Percentiles rank a stretch among this genome's conserved stretches.
Evolutionary conservation across 2,888 invertebrate species (phyloP).

Genomic region (Mamestra brassicae): DNA sequence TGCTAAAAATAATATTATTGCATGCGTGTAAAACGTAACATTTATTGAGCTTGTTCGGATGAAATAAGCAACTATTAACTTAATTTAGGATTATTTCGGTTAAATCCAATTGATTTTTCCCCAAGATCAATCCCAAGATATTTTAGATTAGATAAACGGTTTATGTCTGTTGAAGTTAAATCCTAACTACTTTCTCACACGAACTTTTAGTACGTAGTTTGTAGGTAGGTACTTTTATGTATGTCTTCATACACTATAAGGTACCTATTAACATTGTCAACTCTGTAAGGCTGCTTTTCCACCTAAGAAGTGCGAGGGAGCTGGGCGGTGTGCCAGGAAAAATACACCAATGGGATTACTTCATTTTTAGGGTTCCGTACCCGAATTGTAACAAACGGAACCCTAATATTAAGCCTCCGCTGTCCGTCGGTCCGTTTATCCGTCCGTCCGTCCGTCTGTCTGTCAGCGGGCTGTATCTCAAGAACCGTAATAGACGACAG

Average conservation of each 20-base stretch:
- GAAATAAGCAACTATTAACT: background rate
- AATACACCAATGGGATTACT: too few species aligned
- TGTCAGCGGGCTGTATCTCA: too few species aligned
- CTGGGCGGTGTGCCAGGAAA: background rate
- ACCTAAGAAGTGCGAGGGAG: background rate
- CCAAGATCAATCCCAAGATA: constrained; percentile 41
- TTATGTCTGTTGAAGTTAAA: background rate
- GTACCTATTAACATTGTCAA: constrained; percentile 8
- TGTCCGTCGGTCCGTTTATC: too few species aligned
- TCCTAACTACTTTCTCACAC: constrained; percentile 9
- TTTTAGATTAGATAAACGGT: constrained; percentile 34
- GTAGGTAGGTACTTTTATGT: background rate
- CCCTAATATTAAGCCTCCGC: too few species aligned
- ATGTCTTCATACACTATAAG: background rate
- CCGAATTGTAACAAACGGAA: too few species aligned
- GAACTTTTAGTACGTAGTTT: constrained; percentile 3
- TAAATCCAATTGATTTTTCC: background rate
- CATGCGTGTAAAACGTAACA: background rate
- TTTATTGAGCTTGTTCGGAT: background rate
- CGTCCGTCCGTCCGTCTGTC: too few species aligned
- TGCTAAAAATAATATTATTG: background rate
- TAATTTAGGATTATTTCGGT: constrained; percentile 1
- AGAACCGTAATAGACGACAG: too few species aligned
- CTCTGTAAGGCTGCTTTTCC: background rate
- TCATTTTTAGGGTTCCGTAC: too few species aligned